A percentile compares a stretch with the other conserved stretches of the same genome.
phyloP scores from a whole-genome alignment of 2,888 invertebrate genomes.

The Timema cristinae region DNA sequence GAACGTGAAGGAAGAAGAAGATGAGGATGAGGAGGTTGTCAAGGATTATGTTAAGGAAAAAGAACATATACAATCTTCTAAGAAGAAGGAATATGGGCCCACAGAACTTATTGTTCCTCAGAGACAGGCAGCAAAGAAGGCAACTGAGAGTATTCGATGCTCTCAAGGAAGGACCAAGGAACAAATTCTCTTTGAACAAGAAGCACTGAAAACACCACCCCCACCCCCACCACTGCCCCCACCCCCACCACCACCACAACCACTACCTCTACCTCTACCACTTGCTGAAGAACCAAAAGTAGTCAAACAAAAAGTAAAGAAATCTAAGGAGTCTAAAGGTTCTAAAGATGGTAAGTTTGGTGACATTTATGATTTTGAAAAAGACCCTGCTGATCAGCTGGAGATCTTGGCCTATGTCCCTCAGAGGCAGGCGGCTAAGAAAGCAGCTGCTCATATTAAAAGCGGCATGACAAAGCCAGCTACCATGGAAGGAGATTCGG shows the following conservation, averaged over 20 bases:
- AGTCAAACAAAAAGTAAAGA: constrained; percentile 28
- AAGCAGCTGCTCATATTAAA: constrained; percentile 86
- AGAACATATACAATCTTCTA: constrained; percentile 46
- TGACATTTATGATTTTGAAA: constrained; percentile 57
- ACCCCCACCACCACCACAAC: constrained; percentile 5
- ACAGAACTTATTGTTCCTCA: constrained; percentile 85
- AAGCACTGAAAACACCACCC: constrained; percentile 25
- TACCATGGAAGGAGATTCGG: constrained; percentile 44
- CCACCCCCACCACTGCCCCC: not conserved
- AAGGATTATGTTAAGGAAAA: constrained; percentile 50
- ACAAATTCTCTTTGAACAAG: constrained; percentile 32
- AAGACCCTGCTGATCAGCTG: constrained; percentile 55
- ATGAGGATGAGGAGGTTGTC: constrained; percentile 44
- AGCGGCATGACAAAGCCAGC: constrained; percentile 61
- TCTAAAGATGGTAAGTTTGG: constrained; percentile 37
- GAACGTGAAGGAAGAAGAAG: constrained; percentile 44
- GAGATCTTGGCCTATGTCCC: constrained; percentile 79
- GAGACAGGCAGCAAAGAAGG: constrained; percentile 86
- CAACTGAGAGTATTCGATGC: constrained; percentile 75
- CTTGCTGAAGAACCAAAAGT: constrained; percentile 28
- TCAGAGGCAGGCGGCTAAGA: constrained; percentile 85
- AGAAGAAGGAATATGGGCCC: constrained; percentile 47
- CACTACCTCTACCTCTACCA: not conserved
- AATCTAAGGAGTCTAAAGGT: constrained; percentile 25
- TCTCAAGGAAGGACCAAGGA: constrained; percentile 43